Evolutionary conservation across 1,140 invertebrate species (phyloP).

Genomic region (Eubasilissa regina): DNA sequence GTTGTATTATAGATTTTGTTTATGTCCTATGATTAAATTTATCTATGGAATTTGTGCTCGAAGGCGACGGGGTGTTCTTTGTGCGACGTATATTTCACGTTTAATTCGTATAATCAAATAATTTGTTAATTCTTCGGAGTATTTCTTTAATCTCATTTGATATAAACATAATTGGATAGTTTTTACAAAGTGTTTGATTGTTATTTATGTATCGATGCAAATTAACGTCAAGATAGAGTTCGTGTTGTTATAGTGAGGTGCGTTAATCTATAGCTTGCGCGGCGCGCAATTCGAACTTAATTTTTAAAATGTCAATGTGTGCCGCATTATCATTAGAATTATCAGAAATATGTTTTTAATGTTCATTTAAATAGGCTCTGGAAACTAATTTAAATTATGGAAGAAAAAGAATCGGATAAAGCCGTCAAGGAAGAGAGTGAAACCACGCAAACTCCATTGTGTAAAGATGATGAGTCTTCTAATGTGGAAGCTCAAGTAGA

Average conservation of each 20-base stretch:
- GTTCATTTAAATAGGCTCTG: conserved; percentile 3
- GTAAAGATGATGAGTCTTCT: conserved; percentile 31
- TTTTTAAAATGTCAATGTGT: conserved; percentile 4
- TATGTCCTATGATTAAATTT: conserved; percentile 25
- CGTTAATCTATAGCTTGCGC: conserved; percentile 46
- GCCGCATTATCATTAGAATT: not conserved
- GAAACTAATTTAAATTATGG: conserved; percentile 17
- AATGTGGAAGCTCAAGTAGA: conserved; percentile 57
- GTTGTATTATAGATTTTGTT: conserved; percentile 20
- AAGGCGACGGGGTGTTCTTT: conserved; percentile 42
- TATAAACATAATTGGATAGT: conserved; percentile 27
- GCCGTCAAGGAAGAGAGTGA: conserved; percentile 5
- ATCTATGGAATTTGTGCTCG: conserved; percentile 37
- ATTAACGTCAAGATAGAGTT: conserved; percentile 51
- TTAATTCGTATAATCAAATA: conserved; percentile 16
- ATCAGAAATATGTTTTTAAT: conserved; percentile 8
- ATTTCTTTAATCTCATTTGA: conserved; percentile 6
- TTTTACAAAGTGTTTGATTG: conserved; percentile 35
- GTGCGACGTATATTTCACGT: conserved; percentile 44
- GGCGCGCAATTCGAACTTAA: conserved; percentile 51
- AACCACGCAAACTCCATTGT: conserved; percentile 6
- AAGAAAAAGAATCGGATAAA: conserved; percentile 35
- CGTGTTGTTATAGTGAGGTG: conserved; percentile 52
- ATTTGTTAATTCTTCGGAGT: not conserved
- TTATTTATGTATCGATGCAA: conserved; percentile 46